Evolutionary conservation across 2,113 vertebrate species (phyloP).

Genomic region (Pardalotus punctatus): DNA sequence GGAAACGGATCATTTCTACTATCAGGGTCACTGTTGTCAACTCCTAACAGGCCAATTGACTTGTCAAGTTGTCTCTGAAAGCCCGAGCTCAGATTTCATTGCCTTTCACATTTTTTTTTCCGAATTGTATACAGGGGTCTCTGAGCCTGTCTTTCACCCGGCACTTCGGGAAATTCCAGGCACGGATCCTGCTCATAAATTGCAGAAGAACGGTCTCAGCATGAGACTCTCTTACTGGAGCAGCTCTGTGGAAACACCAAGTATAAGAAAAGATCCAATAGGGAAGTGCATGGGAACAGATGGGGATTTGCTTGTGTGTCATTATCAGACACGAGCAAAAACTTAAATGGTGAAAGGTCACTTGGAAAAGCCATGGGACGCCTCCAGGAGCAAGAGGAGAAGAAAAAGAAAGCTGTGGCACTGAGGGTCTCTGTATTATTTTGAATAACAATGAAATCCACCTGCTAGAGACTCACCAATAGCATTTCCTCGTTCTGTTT

Average conservation of each 20-base stretch:
- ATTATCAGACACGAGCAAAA: background rate
- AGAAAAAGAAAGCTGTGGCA: background rate
- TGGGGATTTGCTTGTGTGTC: slow-evolving; percentile 8
- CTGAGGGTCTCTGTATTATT: background rate
- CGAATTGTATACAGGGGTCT: slow-evolving; percentile 23
- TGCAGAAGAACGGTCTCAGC: background rate
- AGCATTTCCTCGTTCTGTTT: background rate
- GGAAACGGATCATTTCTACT: slow-evolving; percentile 65
- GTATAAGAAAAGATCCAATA: background rate
- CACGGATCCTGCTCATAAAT: slow-evolving; percentile 25
- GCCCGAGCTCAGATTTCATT: slow-evolving; percentile 48
- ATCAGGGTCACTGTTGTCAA: slow-evolving; percentile 64
- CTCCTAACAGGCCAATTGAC: slow-evolving; percentile 66
- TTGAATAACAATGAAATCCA: background rate
- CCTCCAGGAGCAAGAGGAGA: background rate
- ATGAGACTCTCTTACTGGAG: background rate
- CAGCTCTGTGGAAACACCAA: background rate
- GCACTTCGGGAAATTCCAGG: background rate
- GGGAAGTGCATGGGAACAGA: background rate
- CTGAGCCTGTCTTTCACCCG: background rate
- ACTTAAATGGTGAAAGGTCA: slow-evolving; percentile 9
- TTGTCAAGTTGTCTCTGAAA: slow-evolving; percentile 60
- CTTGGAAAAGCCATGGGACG: background rate
- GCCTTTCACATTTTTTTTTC: slow-evolving; percentile 42
- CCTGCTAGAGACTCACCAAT: background rate